Evolutionary conservation across 2,888 invertebrate species (phyloP).

Genomic region (Blastobasis adustella): DNA sequence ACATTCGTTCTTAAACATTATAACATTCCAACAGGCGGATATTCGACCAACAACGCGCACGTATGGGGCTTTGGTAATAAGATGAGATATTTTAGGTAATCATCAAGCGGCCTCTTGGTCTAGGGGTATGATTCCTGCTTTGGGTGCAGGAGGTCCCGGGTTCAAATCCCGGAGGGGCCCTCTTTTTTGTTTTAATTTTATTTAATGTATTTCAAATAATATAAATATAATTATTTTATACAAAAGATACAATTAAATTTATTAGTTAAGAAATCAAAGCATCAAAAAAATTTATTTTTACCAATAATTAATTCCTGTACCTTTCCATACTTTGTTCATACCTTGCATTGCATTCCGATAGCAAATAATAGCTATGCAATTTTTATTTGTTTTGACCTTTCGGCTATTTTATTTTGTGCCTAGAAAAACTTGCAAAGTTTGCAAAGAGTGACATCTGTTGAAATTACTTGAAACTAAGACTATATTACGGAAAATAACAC

Average conservation of each 20-base stretch:
- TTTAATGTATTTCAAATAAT: background rate
- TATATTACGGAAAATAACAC: no score
- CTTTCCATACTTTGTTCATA: background rate
- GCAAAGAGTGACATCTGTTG: background rate
- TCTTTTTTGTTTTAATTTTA: constrained; percentile 17
- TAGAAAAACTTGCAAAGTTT: background rate
- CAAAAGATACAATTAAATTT: no score
- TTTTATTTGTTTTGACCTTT: no score
- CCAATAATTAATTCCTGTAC: background rate
- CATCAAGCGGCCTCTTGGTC: constrained; percentile 75
- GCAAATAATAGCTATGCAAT: no score
- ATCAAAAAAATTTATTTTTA: no score
- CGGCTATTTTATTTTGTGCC: no score
- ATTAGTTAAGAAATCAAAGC: no score
- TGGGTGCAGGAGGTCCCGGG: constrained; percentile 84
- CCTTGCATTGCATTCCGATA: background rate
- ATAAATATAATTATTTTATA: background rate
- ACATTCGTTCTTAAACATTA: no score
- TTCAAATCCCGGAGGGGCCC: constrained; percentile 83
- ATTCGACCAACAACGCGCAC: no score
- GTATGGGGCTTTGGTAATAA: no score
- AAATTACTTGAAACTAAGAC: background rate
- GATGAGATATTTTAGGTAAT: background rate
- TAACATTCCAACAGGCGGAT: no score
- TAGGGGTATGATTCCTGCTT: constrained; percentile 84